Evolutionary conservation across 2,113 vertebrate genomes (phyloP), one percentile per base, ranked within the genome.

Genomic region (Pelobates fuscus): DNA sequence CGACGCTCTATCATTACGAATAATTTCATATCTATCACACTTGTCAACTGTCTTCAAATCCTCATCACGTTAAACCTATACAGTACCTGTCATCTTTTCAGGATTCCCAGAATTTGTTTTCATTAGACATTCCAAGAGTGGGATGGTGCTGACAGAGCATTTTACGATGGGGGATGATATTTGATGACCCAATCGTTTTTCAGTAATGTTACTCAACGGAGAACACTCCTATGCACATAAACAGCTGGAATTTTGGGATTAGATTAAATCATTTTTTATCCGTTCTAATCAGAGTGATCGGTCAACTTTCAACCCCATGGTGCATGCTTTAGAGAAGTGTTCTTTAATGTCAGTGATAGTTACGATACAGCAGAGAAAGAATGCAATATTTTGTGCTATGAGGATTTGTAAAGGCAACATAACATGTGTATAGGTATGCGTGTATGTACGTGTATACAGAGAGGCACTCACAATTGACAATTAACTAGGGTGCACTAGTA

Each of bases 11-110:
- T 41, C 41, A 63, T 30, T 32, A 62, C 11, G 23, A 24, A 24
- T 41, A 59, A 70, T 63, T 63, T 63, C 44, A 43, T 44, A 72
- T 72, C 59, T 52, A 52, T 64, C 70, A 63, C 49, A 72, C 41
- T 63, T 72, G 70, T 72, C 60, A 72, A 27, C 61, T 10, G 18
- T 44, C 44, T 63, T 63, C 43, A 49, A 54, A 54, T 63, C 17
- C 14, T 63, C 60, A 71, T 59, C 59, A 63, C 25, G 32, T 62
- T 63, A 63, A n/a, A 41, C 49, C 25, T 62, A 52, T 26, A 54
- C 29, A n/a, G 57, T 12, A 49, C 61, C 46, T 61, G 57, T 72
- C 70, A 72, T 43, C 70, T 62, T 52, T 72, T 72, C 63, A 24
- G n/a, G 44, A 54, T 52, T 54, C 32, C 24, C 30, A 63, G 30